phyloP scores from a whole-genome alignment of 1,140 invertebrate species.

The Asobara japonica region DNA sequence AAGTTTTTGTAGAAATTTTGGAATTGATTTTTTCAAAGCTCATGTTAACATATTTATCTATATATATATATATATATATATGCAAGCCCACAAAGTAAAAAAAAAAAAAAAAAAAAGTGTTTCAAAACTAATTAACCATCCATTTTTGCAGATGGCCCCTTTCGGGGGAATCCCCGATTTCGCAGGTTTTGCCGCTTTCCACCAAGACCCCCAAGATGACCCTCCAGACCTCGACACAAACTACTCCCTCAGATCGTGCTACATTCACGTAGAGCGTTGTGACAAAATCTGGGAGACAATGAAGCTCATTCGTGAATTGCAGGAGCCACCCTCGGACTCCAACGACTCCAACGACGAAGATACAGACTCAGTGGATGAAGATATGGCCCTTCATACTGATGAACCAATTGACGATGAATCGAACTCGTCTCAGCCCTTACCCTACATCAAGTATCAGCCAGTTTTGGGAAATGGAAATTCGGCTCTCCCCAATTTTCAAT shows the following conservation, averaged over 20 bases:
- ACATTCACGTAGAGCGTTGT: slow-evolving; percentile 15
- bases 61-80: no score
- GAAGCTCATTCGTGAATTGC: slow-evolving; percentile 22
- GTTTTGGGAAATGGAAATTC: slow-evolving; percentile 41
- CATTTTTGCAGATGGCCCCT: no score
- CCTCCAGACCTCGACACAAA: neutral
- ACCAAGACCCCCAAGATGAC: neutral
- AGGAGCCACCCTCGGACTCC: neutral
- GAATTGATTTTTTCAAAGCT: no score
- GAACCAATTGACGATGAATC: slow-evolving; percentile 12
- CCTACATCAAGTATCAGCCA: slow-evolving; percentile 42
- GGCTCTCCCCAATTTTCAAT: slow-evolving; percentile 49
- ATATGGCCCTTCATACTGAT: neutral
- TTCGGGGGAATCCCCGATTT: no score
- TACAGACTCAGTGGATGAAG: no score
- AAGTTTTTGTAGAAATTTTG: no score
- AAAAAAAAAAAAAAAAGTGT: no score
- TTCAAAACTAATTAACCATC: no score
- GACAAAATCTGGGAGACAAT: slow-evolving; percentile 33
- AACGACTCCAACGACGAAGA: neutral
- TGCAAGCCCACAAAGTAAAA: no score
- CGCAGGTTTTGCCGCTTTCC: no score
- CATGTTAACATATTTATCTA: no score
- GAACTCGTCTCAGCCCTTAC: slow-evolving; percentile 1
- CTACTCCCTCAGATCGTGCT: slow-evolving; percentile 9